Evolutionary conservation across 1,140 invertebrate genomes (phyloP), one percentile per base, ranked within the genome.

Genomic region (Lordiphosa mommai): DNA sequence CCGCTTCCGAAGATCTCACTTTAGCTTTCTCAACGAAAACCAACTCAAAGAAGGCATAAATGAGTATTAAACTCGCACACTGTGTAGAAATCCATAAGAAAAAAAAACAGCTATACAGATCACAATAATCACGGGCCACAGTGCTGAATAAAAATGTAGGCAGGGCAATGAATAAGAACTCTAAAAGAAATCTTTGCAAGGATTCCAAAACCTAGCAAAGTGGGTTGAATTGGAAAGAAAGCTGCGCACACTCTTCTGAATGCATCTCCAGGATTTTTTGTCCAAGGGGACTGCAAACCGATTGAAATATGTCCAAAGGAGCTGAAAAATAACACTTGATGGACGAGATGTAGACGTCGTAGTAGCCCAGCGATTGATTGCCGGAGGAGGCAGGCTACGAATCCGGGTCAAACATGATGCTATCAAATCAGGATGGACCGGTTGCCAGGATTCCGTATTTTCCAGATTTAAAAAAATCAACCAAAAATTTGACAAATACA

Each of bases 1-100:
- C 20, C 20, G 4, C 20, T 23, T 23, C n/a, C n/a, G n/a, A n/a
- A n/a, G n/a, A n/a, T 23, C 20, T 23, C 49, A 46, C 43, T 51
- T 9, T 17, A n/a, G 34, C 2, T 3, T 44, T 17, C 2, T 7
- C 9, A 1, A 40, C 49, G 2, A 64, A 33, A 2, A 56, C 59
- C 0, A 72, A 44, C 16, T 84, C 77, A 38, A 85, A 84, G 13
- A 84, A 61, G 0, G 60, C 36, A 38, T 40, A 72, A 3, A 84
- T 47, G 1, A 84, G 7, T 27, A 72, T 16, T 3, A 72, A 7
- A 1, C 52, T 50, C 0, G 50, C 4, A 7, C 41, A 44, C 0
- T 72, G 8, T 8, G 56, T 56, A 0, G 55, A 40, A 14, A 63
- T 20, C 77, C 77, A 84, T 0, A 14, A 9, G 0, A 65, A 53